A percentile compares a stretch with the other conserved stretches of the same genome.
Evolutionary conservation across 2,888 invertebrate genomes (phyloP).

Genomic region (Drosophila formosana): DNA sequence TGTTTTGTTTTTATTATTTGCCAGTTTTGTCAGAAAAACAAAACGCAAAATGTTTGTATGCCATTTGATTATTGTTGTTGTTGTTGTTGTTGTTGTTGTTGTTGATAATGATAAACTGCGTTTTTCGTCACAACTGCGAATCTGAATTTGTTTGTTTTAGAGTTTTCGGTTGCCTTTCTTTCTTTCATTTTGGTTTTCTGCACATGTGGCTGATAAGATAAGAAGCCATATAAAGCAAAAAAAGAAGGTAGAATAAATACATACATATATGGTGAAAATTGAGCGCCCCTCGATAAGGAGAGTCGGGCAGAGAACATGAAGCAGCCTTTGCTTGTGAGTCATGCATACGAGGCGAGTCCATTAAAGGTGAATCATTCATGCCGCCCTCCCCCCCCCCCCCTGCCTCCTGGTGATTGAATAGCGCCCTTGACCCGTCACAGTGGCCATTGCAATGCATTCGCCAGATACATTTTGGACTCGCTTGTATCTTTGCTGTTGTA

Average conservation of each 20-base stretch:
- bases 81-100: slow-evolving; percentile 6
- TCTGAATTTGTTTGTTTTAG: slow-evolving; percentile 36
- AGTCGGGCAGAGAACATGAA: too few relatives aligned
- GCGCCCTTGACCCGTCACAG: slow-evolving; percentile 48
- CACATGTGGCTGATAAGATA: slow-evolving; percentile 57
- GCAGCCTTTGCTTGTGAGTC: slow-evolving; percentile 25
- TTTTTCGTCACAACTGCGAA: slow-evolving; percentile 36
- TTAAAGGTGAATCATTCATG: slow-evolving; percentile 56
- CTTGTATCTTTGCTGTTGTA: slow-evolving; percentile 22
- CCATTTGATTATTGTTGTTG: slow-evolving; percentile 21
- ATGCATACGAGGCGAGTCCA: slow-evolving; percentile 36
- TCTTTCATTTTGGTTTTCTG: slow-evolving; percentile 26
- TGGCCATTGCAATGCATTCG: slow-evolving; percentile 11
- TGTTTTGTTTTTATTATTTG: background rate
- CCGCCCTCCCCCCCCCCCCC: background rate
- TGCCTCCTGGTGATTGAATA: background rate
- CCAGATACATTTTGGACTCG: slow-evolving; percentile 31
- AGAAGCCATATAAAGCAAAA: slow-evolving; percentile 41
- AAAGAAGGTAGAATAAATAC: background rate
- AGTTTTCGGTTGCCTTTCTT: slow-evolving; percentile 16
- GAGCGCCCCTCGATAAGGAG: background rate
- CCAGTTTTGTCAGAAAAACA: slow-evolving; percentile 33
- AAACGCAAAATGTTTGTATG: slow-evolving; percentile 24
- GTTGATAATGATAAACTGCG: slow-evolving; percentile 59
- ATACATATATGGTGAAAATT: slow-evolving; percentile 26